Percentiles rank a stretch among this genome's conserved stretches.
These are phyloP conservation scores for Aphodius granarius DNA, from an alignment of 2,888 invertebrate species.

Conservation along the genomic window DNA sequence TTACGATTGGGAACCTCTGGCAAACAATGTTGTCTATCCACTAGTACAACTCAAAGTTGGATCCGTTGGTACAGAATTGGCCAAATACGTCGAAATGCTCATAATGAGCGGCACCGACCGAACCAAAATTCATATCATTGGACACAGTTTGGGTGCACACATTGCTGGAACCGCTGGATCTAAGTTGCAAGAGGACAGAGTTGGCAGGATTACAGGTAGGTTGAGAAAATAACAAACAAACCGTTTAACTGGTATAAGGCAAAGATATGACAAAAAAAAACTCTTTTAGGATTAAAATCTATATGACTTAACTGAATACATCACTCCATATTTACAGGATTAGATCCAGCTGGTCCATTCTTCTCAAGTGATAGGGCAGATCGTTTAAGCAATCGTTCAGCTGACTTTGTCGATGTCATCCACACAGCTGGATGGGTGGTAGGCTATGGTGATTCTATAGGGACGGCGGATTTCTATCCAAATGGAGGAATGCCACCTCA, in stretches of 20 bases:
- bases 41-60: constrained; percentile 48
- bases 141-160: constrained; percentile 64
- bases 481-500: constrained; percentile 44
- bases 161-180: constrained; percentile 53
- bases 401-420: constrained; percentile 43
- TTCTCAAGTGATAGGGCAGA: constrained; percentile 2
- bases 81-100: constrained; percentile 53
- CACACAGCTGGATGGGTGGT: constrained; percentile 44
- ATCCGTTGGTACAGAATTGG: constrained; percentile 55
- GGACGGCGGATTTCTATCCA: constrained; percentile 45
- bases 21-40: constrained; percentile 43
- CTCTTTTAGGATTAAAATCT: too few species aligned
- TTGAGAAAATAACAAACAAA: neutral
- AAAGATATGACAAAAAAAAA: too few species aligned
- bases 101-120: constrained; percentile 46
- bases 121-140: constrained; percentile 58
- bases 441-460: constrained; percentile 37
- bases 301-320: too few species aligned
- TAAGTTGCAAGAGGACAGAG: constrained; percentile 50
- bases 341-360: constrained; percentile 23
- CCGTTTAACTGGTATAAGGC: too few species aligned
- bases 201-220: constrained; percentile 64
- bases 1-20: constrained; percentile 53
- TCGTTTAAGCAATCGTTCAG: constrained; percentile 40
- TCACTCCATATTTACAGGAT: constrained; percentile 16